Evolutionary conservation across 2,113 vertebrate genomes (phyloP).

Genomic region (Mobula birostris): DNA sequence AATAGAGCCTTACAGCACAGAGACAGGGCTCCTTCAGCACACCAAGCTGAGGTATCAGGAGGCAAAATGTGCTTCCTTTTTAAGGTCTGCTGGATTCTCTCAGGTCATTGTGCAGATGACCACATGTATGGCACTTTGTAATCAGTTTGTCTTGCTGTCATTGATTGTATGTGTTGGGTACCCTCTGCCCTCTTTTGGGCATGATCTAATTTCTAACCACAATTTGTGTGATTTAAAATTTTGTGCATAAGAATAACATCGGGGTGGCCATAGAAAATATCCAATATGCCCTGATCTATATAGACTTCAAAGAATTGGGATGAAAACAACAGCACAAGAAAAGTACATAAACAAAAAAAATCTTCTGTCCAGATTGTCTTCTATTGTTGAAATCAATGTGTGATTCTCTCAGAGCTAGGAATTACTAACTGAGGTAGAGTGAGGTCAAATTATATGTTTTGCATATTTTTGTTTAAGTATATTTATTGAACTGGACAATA

Average conservation of each 20-base stretch:
- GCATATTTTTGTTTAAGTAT: not conserved
- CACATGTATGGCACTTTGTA: not conserved
- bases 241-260: not conserved
- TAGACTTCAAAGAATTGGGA: not conserved
- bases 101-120: not conserved
- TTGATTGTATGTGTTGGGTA: not conserved
- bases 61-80: not conserved
- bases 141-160: not conserved
- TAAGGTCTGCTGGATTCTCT: not conserved
- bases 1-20: not conserved
- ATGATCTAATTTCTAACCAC: not conserved
- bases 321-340: not conserved
- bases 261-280: not conserved
- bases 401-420: not conserved
- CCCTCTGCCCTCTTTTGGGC: not conserved
- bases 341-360: constrained; percentile 5
- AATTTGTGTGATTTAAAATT: not conserved
- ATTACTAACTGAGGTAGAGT: constrained; percentile 3
- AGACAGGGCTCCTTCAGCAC: too few relatives aligned
- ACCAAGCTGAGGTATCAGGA: too few relatives aligned
- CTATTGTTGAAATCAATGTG: not conserved
- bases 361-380: not conserved
- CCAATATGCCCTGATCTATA: not conserved
- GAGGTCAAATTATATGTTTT: constrained; percentile 12
- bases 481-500: constrained; percentile 29